Conservation (phyloP, 2,113 vertebrate genomes). For the Chamaetylas fuelleborni region DNA sequence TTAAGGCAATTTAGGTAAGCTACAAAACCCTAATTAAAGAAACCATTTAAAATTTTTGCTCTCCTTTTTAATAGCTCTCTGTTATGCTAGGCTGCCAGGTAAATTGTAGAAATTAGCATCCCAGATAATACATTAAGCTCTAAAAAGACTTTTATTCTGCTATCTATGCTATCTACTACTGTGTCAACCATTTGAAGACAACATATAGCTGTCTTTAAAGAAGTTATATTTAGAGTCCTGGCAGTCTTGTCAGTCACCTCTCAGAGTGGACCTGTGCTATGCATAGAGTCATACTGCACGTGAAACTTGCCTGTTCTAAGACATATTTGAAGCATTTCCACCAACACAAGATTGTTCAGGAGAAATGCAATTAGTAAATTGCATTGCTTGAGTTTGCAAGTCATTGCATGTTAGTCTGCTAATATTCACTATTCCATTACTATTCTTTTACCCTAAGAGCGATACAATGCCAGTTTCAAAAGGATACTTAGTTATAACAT, state of each 20-base stretch:
- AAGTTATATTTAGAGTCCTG: background rate
- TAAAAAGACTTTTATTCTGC: background rate
- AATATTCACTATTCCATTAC: background rate
- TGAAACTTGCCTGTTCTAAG: background rate
- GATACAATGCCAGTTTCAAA: background rate
- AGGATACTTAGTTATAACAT: background rate
- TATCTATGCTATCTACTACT: background rate
- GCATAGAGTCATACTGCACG: background rate
- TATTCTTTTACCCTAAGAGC: background rate
- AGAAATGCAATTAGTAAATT: background rate
- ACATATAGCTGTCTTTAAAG: background rate
- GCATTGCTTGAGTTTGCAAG: background rate
- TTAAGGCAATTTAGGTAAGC: background rate
- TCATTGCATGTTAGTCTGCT: background rate
- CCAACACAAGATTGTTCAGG: background rate
- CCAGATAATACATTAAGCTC: background rate
- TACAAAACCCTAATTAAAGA: background rate
- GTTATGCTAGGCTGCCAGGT: background rate
- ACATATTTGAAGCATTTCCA: background rate
- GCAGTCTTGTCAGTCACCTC: background rate
- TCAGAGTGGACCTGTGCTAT: background rate
- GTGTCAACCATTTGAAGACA: background rate
- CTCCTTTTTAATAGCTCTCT: background rate
- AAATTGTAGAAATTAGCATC: background rate
- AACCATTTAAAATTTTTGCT: background rate